phyloP scores from a whole-genome alignment of 2,888 invertebrate genomes.

The Sarcophaga subvicina region DNA sequence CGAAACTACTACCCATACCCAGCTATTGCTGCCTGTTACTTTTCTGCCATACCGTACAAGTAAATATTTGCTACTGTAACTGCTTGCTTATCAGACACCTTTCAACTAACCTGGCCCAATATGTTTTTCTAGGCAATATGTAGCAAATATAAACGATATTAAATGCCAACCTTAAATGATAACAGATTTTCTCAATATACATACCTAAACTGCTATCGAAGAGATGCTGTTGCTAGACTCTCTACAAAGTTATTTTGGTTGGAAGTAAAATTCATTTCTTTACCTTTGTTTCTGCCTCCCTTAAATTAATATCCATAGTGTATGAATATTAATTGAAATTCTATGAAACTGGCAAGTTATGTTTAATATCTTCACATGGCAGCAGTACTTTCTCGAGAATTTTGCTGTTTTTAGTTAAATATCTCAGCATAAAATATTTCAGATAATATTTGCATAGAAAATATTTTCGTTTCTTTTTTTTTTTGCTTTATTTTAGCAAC shows the following conservation, averaged over 20 bases:
- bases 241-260: not conserved
- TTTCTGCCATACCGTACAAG: not conserved
- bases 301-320: constrained; percentile 50
- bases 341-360: constrained; percentile 39
- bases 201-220: not conserved
- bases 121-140: not conserved
- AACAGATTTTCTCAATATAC: constrained; percentile 21
- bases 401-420: not conserved
- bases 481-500: not conserved
- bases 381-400: not conserved
- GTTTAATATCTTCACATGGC: not conserved
- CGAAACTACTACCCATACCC: no score
- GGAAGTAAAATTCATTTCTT: constrained; percentile 26
- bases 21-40: not conserved
- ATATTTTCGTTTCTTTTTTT: not conserved
- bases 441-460: not conserved
- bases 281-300: not conserved
- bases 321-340: constrained; percentile 66
- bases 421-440: not conserved
- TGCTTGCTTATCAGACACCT: not conserved
- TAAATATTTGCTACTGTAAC: constrained; percentile 39
- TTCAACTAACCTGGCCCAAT: constrained; percentile 6
- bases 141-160: not conserved
- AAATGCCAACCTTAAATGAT: constrained; percentile 12
- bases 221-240: constrained; percentile 2